These are phyloP conservation scores for Varecia variegata DNA, from an alignment of 2,797 vertebrate species.

Conservation along the genomic window DNA sequence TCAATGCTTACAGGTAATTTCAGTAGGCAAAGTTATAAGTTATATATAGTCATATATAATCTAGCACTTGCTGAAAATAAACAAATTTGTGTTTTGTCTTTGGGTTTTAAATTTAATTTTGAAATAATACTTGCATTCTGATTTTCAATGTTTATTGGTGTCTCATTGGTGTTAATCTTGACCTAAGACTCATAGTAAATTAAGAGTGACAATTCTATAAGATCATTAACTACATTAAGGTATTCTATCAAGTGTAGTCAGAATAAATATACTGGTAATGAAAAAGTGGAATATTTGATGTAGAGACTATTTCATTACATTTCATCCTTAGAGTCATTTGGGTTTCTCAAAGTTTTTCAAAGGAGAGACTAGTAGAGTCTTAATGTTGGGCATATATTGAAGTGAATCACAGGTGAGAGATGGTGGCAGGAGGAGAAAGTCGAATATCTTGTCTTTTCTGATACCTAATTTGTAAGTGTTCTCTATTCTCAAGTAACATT, in stretches of 20 bases:
- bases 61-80: not conserved
- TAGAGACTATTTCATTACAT: not conserved
- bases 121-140: not conserved
- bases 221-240: not conserved
- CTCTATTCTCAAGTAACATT: not conserved
- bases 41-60: not conserved
- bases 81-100: not conserved
- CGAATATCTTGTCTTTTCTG: not conserved
- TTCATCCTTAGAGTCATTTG: not conserved
- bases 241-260: not conserved
- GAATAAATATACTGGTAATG: not conserved
- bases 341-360: not conserved
- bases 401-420: not conserved
- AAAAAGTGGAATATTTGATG: not conserved
- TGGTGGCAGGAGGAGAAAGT: too few species aligned
- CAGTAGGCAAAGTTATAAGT: not conserved
- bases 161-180: not conserved
- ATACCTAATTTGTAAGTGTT: not conserved
- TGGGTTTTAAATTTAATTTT: not conserved
- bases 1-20: not conserved
- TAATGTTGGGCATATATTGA: not conserved
- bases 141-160: not conserved
- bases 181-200: not conserved
- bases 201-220: not conserved
- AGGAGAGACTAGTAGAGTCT: not conserved